Evolutionary conservation across 2,113 vertebrate genomes (phyloP).

Genomic region (Cottus gobio): DNA sequence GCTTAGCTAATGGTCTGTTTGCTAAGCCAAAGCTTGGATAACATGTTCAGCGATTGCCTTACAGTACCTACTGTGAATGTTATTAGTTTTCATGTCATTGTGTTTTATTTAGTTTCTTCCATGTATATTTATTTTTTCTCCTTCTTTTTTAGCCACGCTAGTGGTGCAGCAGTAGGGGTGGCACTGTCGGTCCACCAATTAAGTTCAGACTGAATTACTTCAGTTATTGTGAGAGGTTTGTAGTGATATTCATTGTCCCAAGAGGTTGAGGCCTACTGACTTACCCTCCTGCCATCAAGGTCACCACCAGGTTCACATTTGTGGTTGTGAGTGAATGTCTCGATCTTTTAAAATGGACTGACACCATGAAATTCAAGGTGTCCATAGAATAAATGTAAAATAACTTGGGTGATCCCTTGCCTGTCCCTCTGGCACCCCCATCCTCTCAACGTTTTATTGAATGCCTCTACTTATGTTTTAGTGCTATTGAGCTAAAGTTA

Average conservation of each 20-base stretch:
- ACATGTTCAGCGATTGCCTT: neutral
- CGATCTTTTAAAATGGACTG: neutral
- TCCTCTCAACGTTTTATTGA: too few relatives aligned
- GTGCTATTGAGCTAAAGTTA: too few relatives aligned
- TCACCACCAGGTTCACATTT: neutral
- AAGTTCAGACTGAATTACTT: neutral
- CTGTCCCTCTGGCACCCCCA: neutral
- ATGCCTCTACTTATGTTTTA: too few relatives aligned
- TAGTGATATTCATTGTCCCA: neutral
- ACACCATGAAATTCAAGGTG: neutral
- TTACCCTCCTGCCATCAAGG: neutral
- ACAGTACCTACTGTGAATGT: neutral
- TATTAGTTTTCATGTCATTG: neutral
- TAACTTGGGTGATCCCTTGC: neutral
- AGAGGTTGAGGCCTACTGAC: neutral
- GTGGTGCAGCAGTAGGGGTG: neutral
- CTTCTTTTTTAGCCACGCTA: neutral
- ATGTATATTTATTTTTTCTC: neutral
- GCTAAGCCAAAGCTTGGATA: slow-evolving; percentile 28
- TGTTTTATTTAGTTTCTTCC: neutral
- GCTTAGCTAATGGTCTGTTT: slow-evolving; percentile 45
- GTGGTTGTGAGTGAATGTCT: neutral
- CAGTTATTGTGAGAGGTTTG: neutral
- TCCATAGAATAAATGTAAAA: neutral
- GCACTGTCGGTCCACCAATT: neutral